Evolutionary conservation across 2,113 vertebrate genomes (phyloP).

Genomic region (Clarias macrocephalus): DNA sequence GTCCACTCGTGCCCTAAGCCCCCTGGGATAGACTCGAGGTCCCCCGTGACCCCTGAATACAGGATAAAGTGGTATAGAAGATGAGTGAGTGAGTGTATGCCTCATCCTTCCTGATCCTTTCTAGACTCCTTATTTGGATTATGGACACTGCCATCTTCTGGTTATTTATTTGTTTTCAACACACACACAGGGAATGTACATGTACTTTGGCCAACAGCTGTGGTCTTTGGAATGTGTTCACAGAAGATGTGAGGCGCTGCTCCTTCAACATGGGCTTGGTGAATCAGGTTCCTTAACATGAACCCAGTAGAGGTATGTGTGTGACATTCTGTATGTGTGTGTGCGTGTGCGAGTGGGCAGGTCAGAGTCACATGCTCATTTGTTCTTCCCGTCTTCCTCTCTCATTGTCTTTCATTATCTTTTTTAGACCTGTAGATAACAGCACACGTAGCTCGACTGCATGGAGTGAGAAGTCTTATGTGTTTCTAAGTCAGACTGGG

Average conservation of each 20-base stretch:
- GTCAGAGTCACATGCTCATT: conserved; percentile 38
- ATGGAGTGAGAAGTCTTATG: not conserved
- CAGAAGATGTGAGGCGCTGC: not conserved
- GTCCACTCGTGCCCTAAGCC: too few relatives aligned
- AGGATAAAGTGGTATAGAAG: too few relatives aligned
- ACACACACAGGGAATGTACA: not conserved
- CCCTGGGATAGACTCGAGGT: too few relatives aligned
- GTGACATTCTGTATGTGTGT: not conserved
- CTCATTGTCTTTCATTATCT: conserved; percentile 8
- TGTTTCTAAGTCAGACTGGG: not conserved
- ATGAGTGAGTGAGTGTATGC: too few relatives aligned
- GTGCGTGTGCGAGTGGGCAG: not conserved
- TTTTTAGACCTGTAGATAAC: conserved; percentile 21
- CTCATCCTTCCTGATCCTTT: not conserved
- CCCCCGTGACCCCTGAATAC: too few relatives aligned
- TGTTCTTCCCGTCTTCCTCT: conserved; percentile 19
- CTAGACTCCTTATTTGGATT: not conserved
- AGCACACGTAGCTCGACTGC: conserved; percentile 23
- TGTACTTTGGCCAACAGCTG: not conserved
- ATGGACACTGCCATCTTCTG: not conserved
- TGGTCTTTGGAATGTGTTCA: not conserved
- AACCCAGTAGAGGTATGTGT: not conserved
- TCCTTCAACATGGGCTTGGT: not conserved
- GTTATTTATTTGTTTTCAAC: not conserved
- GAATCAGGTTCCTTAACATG: not conserved